phyloP scores from a whole-genome alignment of 1,140 invertebrate genomes.

The Sarcophaga bullata region DNA sequence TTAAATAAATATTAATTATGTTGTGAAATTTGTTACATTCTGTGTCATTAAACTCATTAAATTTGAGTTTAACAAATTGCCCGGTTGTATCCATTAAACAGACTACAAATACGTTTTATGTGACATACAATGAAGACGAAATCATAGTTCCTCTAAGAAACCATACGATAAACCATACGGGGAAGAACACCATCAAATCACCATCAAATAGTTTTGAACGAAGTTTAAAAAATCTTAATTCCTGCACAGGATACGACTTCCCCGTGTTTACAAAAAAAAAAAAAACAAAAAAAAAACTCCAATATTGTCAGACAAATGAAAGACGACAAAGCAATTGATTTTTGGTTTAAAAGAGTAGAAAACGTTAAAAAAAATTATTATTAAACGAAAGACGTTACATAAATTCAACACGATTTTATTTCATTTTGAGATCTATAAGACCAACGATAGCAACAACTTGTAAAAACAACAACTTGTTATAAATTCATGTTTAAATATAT shows the following conservation, averaged over 20 bases:
- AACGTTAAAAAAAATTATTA: not conserved
- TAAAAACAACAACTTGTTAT: not conserved
- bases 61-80: not conserved
- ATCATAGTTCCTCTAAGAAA: not conserved
- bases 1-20: not conserved
- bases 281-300: too few relatives aligned
- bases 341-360: not conserved
- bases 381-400: conserved; percentile 2
- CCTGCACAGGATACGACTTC: too few relatives aligned
- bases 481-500: not conserved
- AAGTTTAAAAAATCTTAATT: too few relatives aligned
- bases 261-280: too few relatives aligned
- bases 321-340: not conserved
- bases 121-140: not conserved
- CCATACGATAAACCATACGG: not conserved
- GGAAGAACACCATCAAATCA: not conserved
- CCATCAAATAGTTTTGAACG: too few relatives aligned
- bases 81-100: too few relatives aligned
- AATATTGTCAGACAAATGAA: not conserved
- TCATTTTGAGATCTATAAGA: not conserved
- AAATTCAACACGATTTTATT: not conserved
- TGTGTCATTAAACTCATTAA: not conserved
- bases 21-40: not conserved
- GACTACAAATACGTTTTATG: not conserved
- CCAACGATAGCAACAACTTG: not conserved